Conservation (phyloP, 2,113 vertebrate genomes). For the Thalassarche chlororhynchos region DNA sequence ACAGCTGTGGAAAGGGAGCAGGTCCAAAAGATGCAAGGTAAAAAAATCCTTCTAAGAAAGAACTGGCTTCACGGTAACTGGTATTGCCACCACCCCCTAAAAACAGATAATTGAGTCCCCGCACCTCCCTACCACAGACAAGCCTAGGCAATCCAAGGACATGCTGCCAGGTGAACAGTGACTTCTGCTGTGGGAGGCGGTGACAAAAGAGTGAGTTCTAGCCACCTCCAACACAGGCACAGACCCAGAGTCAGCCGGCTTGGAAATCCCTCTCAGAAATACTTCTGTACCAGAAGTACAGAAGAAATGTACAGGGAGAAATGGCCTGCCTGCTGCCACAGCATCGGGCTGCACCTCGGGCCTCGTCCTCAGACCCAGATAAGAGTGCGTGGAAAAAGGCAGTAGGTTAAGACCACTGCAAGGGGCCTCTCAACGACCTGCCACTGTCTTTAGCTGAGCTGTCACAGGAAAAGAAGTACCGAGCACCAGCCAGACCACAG, state of each 20-base stretch:
- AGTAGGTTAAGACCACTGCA: not conserved
- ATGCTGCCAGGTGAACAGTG: not conserved
- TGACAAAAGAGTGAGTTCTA: not conserved
- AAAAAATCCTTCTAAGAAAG: not conserved
- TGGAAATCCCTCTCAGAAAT: not conserved
- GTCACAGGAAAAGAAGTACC: not conserved
- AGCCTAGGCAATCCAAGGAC: not conserved
- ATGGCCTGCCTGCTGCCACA: not conserved
- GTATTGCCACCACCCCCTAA: not conserved
- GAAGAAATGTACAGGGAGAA: not conserved
- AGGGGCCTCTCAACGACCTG: not conserved
- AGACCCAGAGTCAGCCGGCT: not conserved
- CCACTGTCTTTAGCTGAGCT: not conserved
- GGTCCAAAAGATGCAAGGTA: not conserved
- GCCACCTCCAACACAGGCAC: not conserved
- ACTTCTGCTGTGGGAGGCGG: not conserved
- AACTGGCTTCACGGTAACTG: not conserved
- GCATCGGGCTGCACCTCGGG: not conserved
- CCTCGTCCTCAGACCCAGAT: not conserved
- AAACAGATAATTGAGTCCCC: not conserved
- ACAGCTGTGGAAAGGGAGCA: not conserved
- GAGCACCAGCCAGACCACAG: not conserved
- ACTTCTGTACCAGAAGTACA: not conserved
- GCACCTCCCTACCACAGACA: not conserved
- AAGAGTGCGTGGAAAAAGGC: not conserved